phyloP scores from a whole-genome alignment of 2,888 invertebrate genomes.

The Sphaeridia pumilis region DNA sequence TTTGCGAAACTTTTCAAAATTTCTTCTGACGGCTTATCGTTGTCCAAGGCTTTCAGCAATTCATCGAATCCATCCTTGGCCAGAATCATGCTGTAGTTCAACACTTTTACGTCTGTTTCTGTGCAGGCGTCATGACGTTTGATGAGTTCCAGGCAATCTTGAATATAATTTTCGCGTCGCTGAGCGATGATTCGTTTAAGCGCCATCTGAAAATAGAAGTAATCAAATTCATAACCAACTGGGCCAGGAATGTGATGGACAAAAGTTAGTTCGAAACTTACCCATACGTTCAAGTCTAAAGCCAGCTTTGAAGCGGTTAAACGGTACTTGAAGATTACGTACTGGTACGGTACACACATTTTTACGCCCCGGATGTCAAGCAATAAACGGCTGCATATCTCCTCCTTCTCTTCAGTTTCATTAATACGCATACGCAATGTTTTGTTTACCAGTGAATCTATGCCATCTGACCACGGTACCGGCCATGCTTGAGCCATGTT shows the following conservation, averaged over 20 bases:
- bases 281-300: background rate
- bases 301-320: slow-evolving; percentile 12
- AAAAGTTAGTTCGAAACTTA: slow-evolving; percentile 2
- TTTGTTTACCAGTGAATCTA: slow-evolving; percentile 20
- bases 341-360: slow-evolving; percentile 30
- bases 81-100: slow-evolving; percentile 14
- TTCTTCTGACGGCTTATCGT: background rate
- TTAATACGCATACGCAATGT: slow-evolving; percentile 13
- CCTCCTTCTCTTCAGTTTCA: background rate
- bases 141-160: slow-evolving; percentile 27
- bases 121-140: slow-evolving; percentile 19
- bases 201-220: slow-evolving; percentile 20
- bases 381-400: slow-evolving; percentile 13
- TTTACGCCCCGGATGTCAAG: slow-evolving; percentile 19
- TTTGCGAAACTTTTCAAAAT: background rate
- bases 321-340: slow-evolving; percentile 30
- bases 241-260: background rate
- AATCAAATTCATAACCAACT: background rate
- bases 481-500: slow-evolving; percentile 30
- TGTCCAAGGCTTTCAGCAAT: background rate
- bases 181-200: slow-evolving; percentile 21
- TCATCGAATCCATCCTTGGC: background rate
- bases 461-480: slow-evolving; percentile 28
- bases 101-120: slow-evolving; percentile 14
- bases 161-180: slow-evolving; percentile 17